Conservation (phyloP, 37 sponge, comb jelly and placozoan species). For the Eunapius fragilis region DNA sequence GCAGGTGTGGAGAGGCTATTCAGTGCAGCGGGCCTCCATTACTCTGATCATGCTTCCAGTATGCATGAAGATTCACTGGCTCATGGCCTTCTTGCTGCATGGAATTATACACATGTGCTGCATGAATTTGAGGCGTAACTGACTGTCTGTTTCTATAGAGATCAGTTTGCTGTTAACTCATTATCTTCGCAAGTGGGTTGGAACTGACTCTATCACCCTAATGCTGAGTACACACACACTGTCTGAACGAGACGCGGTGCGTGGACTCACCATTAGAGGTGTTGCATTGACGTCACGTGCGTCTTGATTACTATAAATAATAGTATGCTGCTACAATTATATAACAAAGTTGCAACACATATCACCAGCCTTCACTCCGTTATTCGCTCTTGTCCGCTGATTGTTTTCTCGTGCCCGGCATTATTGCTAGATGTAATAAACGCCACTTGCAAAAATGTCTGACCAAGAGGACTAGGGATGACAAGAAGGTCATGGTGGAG, state of each 20-base stretch:
- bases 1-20: background rate
- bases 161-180: background rate
- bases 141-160: background rate
- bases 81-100: background rate
- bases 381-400: no score
- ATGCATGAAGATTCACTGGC: background rate
- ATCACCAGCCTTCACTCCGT: no score
- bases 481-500: no score
- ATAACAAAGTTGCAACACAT: background rate
- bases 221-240: background rate
- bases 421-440: no score
- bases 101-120: background rate
- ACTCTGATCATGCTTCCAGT: background rate
- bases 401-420: no score
- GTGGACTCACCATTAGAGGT: background rate
- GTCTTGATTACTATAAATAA: background rate
- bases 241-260: background rate
- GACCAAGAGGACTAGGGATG: no score
- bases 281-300: background rate
- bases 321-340: background rate
- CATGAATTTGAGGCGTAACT: background rate
- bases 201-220: background rate
- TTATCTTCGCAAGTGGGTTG: background rate
- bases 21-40: background rate
- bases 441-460: conserved; percentile 12